Evolutionary conservation across 2,888 invertebrate genomes (phyloP).

Genomic region (Ochropleura plecta): DNA sequence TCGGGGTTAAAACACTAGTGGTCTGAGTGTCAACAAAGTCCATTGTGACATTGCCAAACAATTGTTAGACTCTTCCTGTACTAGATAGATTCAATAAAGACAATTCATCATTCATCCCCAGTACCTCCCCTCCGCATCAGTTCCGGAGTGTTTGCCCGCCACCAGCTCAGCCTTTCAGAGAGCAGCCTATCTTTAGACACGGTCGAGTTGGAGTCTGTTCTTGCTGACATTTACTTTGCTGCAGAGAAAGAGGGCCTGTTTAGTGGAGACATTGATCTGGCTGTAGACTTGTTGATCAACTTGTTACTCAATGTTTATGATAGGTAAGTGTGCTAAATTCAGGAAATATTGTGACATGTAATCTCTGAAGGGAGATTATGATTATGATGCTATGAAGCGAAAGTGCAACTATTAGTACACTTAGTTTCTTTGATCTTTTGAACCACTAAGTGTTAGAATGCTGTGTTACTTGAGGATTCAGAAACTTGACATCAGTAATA

Average conservation of each 20-base stretch:
- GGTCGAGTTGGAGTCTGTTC: slow-evolving; percentile 93
- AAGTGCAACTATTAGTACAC: no score
- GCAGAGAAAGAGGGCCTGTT: slow-evolving; percentile 92
- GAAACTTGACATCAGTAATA: background rate
- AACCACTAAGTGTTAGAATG: no score
- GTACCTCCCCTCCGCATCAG: slow-evolving; percentile 91
- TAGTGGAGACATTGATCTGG: slow-evolving; percentile 91
- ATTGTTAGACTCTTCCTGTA: no score
- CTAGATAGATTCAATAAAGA: no score
- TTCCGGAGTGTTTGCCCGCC: slow-evolving; percentile 93
- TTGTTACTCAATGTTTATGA: slow-evolving; percentile 93
- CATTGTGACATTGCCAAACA: no score
- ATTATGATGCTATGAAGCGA: no score
- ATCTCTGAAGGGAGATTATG: no score
- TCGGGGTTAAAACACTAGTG: no score
- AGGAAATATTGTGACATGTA: no score
- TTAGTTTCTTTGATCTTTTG: no score
- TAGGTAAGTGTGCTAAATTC: slow-evolving; percentile 84
- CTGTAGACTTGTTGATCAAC: slow-evolving; percentile 92
- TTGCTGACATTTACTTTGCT: slow-evolving; percentile 94
- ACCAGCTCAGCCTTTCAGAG: slow-evolving; percentile 93
- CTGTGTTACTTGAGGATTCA: background rate
- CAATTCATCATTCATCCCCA: slow-evolving; percentile 64
- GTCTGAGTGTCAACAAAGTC: no score
- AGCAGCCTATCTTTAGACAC: slow-evolving; percentile 92